phyloP scores from a whole-genome alignment of 2,888 invertebrate genomes.

The Microplitis deprimator region DNA sequence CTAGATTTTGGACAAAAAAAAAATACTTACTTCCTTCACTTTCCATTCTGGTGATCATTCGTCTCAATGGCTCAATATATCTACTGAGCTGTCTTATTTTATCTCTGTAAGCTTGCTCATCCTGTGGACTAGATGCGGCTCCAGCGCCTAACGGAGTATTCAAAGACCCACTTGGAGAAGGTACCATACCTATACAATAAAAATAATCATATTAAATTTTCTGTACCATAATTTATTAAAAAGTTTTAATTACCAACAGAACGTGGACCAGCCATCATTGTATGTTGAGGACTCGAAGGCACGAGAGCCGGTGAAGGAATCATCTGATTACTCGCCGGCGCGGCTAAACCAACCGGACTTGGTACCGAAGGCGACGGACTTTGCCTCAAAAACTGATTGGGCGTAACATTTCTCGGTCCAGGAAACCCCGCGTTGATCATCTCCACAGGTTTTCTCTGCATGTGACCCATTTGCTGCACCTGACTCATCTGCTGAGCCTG shows the following conservation, averaged over 20 bases:
- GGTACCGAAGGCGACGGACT: slow-evolving; percentile 86
- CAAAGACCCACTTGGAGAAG: slow-evolving; percentile 87
- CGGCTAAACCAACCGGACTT: slow-evolving; percentile 78
- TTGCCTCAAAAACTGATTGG: slow-evolving; percentile 84
- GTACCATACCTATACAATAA: slow-evolving; percentile 74
- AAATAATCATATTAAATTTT: too few relatives aligned
- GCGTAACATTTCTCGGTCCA: slow-evolving; percentile 78
- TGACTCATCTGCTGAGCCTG: not conserved
- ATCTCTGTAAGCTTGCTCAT: slow-evolving; percentile 93
- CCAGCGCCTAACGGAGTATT: slow-evolving; percentile 81
- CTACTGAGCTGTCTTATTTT: slow-evolving; percentile 94
- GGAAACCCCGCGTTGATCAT: slow-evolving; percentile 73
- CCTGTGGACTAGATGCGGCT: slow-evolving; percentile 79
- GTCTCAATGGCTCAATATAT: slow-evolving; percentile 92
- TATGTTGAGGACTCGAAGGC: slow-evolving; percentile 79
- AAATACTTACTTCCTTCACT: slow-evolving; percentile 82
- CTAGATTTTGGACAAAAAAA: too few relatives aligned
- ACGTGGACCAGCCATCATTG: slow-evolving; percentile 75
- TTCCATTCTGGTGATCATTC: slow-evolving; percentile 91
- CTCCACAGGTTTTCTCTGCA: slow-evolving; percentile 70
- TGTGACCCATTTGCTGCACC: slow-evolving; percentile 72
- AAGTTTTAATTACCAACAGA: slow-evolving; percentile 65
- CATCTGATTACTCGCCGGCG: slow-evolving; percentile 76
- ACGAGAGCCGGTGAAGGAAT: slow-evolving; percentile 81
- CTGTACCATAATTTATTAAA: too few relatives aligned